Evolutionary conservation across 2,797 vertebrate genomes (phyloP).

Genomic region (Urocyon cinereoargenteus): DNA sequence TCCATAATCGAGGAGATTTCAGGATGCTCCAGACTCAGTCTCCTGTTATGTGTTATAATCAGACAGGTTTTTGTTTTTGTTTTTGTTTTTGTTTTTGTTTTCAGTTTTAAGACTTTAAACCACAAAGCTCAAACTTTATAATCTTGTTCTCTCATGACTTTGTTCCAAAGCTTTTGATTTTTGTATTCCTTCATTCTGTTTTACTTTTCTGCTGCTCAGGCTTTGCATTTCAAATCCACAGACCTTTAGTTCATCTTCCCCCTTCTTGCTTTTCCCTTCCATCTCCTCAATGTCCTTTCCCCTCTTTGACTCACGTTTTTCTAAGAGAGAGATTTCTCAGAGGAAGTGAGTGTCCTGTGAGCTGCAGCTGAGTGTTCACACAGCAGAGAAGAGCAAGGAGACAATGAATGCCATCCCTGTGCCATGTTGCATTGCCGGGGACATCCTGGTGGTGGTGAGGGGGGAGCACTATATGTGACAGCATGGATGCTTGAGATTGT

Average conservation of each 20-base stretch:
- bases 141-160: neutral
- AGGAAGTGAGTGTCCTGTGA: neutral
- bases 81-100: no score
- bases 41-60: neutral
- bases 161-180: neutral
- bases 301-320: neutral
- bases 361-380: neutral
- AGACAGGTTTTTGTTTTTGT: neutral
- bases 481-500: neutral
- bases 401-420: neutral
- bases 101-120: constrained; percentile 52
- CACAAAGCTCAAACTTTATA: no score
- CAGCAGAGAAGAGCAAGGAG: neutral
- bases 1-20: neutral
- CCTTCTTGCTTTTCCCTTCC: neutral
- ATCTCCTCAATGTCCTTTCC: neutral
- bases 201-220: neutral
- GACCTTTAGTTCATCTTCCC: neutral
- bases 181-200: neutral
- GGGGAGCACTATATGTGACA: no score
- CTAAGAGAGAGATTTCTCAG: neutral
- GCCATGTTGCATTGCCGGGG: neutral
- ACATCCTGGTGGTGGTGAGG: neutral
- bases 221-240: neutral
- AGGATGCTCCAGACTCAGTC: neutral